These are phyloP conservation scores for Zeugodacus cucurbitae DNA, from an alignment of 1,140 invertebrate species.

Conservation along the genomic window DNA sequence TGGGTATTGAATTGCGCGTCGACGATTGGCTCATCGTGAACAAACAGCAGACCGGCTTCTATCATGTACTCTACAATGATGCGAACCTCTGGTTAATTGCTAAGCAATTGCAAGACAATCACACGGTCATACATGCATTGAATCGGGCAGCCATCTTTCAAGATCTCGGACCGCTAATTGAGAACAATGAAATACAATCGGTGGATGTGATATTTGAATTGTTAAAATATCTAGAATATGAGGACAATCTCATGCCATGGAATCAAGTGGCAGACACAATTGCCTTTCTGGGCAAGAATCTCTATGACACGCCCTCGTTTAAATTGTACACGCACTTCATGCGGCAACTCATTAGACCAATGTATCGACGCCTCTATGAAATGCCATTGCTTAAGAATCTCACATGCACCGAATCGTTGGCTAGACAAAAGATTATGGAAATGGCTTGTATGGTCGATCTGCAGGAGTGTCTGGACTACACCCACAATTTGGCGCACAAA, in stretches of 20 bases:
- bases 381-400: neutral
- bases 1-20: conserved; percentile 50
- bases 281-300: conserved; percentile 46
- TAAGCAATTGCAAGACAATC: conserved; percentile 64
- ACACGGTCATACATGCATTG: conserved; percentile 68
- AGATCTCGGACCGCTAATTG: conserved; percentile 66
- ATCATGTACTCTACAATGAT: conserved; percentile 74
- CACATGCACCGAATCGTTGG: conserved; percentile 16
- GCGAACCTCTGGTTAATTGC: conserved; percentile 69
- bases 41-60: conserved; percentile 73
- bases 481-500: conserved; percentile 48
- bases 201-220: conserved; percentile 64
- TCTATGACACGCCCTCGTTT: conserved; percentile 61
- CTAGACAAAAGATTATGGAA: conserved; percentile 43
- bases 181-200: conserved; percentile 60
- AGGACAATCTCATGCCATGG: conserved; percentile 71
- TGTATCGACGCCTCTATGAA: conserved; percentile 51
- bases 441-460: conserved; percentile 56
- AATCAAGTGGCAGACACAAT: conserved; percentile 55
- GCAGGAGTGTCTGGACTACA: conserved; percentile 53
- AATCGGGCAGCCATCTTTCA: conserved; percentile 74
- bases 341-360: conserved; percentile 51
- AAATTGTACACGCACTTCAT: conserved; percentile 62
- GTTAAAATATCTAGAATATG: conserved; percentile 71
- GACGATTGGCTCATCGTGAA: conserved; percentile 72